Conservation (phyloP, 2,113 vertebrate species). For the Lonchura striata region DNA sequence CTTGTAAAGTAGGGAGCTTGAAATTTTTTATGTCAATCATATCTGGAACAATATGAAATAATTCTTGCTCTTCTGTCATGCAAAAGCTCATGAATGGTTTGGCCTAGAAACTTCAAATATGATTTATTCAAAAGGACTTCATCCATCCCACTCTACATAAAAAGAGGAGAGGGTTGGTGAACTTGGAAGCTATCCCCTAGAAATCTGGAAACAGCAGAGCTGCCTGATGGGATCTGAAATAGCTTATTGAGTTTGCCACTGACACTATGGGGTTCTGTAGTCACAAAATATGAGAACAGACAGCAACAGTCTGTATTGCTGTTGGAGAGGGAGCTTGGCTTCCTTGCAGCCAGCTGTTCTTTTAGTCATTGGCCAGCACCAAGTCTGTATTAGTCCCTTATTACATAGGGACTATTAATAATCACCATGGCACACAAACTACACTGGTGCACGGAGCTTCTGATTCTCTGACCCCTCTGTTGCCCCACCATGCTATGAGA, state of each 20-base stretch:
- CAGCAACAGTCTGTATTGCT: not conserved
- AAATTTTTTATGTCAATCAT: not conserved
- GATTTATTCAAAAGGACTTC: slow-evolving; percentile 41
- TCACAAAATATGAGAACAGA: not conserved
- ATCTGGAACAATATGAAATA: slow-evolving; percentile 23
- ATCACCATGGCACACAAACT: not conserved
- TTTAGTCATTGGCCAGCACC: not conserved
- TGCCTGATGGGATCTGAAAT: slow-evolving; percentile 11
- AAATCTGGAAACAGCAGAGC: slow-evolving; percentile 6
- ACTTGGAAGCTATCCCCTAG: not conserved
- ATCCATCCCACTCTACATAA: not conserved
- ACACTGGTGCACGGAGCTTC: not conserved
- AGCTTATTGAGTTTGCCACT: slow-evolving; percentile 26
- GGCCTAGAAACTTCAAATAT: slow-evolving; percentile 56
- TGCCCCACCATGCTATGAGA: not conserved
- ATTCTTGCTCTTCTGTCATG: not conserved
- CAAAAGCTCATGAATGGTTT: slow-evolving; percentile 16
- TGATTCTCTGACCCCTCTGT: not conserved
- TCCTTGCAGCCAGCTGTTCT: not conserved
- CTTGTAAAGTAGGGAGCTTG: not conserved
- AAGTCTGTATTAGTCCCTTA: not conserved
- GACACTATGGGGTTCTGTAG: not conserved
- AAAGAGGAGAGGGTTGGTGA: not conserved
- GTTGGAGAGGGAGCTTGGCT: not conserved
- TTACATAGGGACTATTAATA: not conserved